These are phyloP conservation scores for Todus mexicanus DNA, from an alignment of 2,797 vertebrate species.

Conservation along the genomic window DNA sequence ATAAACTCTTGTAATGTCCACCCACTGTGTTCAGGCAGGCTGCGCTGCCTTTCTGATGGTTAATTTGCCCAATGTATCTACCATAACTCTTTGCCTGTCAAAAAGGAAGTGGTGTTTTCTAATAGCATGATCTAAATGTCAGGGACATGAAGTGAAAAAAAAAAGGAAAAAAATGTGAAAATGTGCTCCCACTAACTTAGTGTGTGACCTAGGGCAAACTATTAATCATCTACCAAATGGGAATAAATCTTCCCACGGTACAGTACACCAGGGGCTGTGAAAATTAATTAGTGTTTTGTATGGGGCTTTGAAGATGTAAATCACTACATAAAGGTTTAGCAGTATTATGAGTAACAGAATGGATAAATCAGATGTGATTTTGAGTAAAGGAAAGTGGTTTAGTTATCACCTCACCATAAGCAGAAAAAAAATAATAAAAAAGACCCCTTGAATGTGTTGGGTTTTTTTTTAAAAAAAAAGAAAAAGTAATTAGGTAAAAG, in stretches of 20 bases:
- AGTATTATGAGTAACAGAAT: slow-evolving; percentile 15
- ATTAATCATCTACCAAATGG: slow-evolving; percentile 6
- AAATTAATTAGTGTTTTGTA: slow-evolving; percentile 58
- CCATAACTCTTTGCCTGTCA: background rate
- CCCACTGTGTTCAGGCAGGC: background rate
- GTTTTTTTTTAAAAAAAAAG: too few relatives aligned
- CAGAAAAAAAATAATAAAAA: background rate
- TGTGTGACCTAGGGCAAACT: background rate
- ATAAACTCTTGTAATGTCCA: background rate
- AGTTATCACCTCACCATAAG: background rate
- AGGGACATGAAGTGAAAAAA: background rate
- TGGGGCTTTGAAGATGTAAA: slow-evolving; percentile 53
- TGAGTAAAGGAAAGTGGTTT: background rate
- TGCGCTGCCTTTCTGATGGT: background rate
- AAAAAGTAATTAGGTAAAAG: background rate
- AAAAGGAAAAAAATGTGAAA: background rate
- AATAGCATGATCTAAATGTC: background rate
- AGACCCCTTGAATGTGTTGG: background rate
- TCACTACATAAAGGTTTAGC: background rate
- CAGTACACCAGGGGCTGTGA: background rate
- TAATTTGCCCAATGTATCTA: background rate
- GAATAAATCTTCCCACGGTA: slow-evolving; percentile 25
- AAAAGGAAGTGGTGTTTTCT: background rate
- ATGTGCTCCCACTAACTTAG: background rate
- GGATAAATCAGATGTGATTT: slow-evolving; percentile 18